These are phyloP conservation scores for Glaucomys volans DNA, from an alignment of 2,113 vertebrate genomes.

Conservation along the genomic window DNA sequence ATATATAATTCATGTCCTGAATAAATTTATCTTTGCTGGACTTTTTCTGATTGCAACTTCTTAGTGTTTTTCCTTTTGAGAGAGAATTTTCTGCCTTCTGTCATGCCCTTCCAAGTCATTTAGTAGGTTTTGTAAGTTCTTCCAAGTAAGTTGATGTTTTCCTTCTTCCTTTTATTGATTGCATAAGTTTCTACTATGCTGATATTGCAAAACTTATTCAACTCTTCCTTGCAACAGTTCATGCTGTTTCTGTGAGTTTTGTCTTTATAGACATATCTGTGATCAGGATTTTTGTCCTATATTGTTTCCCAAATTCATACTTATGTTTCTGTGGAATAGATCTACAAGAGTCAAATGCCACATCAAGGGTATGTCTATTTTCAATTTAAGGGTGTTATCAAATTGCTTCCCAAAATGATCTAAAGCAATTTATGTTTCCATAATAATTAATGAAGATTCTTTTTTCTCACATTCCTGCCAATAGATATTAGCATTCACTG, in stretches of 20 bases:
- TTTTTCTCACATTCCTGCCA: neutral
- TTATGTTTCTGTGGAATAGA: neutral
- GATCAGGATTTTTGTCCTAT: neutral
- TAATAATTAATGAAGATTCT: neutral
- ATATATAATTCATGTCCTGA: neutral
- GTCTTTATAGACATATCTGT: neutral
- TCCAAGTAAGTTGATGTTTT: neutral
- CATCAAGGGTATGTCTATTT: neutral
- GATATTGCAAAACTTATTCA: neutral
- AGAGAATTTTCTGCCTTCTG: neutral
- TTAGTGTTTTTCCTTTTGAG: neutral
- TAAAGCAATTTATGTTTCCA: neutral
- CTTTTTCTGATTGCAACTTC: neutral
- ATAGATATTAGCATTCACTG: neutral
- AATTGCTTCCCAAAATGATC: neutral
- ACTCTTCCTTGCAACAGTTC: neutral
- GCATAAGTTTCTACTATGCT: neutral
- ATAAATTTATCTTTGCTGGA: neutral
- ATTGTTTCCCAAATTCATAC: neutral
- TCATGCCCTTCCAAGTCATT: neutral
- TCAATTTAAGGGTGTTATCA: neutral
- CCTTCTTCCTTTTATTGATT: neutral
- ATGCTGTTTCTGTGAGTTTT: neutral
- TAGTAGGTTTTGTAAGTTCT: neutral
- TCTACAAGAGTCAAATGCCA: neutral